Evolutionary conservation across 2,888 invertebrate genomes (phyloP).

Genomic region (Chydorus sphaericus): DNA sequence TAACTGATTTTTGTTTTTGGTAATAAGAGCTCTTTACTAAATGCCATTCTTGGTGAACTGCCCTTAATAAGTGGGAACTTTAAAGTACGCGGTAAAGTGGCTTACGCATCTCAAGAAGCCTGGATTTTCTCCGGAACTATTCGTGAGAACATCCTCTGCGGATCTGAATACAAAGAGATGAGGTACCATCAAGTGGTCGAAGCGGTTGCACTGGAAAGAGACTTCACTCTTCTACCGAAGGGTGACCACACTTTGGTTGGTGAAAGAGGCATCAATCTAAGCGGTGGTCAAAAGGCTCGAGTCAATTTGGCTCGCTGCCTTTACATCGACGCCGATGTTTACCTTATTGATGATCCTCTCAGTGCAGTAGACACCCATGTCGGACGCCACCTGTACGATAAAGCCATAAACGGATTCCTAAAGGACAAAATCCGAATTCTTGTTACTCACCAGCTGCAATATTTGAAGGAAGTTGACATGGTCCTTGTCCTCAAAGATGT

Average conservation of each 20-base stretch:
- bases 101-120: constrained; percentile 46
- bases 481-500: constrained; percentile 49
- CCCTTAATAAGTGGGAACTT: constrained; percentile 28
- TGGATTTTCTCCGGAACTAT: constrained; percentile 66
- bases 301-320: constrained; percentile 33
- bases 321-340: constrained; percentile 34
- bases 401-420: constrained; percentile 28
- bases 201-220: constrained; percentile 30
- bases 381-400: constrained; percentile 32
- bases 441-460: constrained; percentile 69
- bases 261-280: constrained; percentile 36
- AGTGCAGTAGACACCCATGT: constrained; percentile 36
- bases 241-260: constrained; percentile 38
- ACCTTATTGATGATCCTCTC: constrained; percentile 36
- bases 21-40: constrained; percentile 19
- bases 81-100: constrained; percentile 29
- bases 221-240: constrained; percentile 31
- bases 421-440: constrained; percentile 30
- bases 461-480: constrained; percentile 48
- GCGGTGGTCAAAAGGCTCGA: constrained; percentile 39
- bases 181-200: constrained; percentile 27
- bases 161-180: constrained; percentile 39
- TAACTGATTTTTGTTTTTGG: neutral
- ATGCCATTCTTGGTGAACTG: constrained; percentile 33
- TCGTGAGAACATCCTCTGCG: constrained; percentile 84